Conservation (phyloP, 1,140 invertebrate genomes). For the Laupala kohalensis region DNA sequence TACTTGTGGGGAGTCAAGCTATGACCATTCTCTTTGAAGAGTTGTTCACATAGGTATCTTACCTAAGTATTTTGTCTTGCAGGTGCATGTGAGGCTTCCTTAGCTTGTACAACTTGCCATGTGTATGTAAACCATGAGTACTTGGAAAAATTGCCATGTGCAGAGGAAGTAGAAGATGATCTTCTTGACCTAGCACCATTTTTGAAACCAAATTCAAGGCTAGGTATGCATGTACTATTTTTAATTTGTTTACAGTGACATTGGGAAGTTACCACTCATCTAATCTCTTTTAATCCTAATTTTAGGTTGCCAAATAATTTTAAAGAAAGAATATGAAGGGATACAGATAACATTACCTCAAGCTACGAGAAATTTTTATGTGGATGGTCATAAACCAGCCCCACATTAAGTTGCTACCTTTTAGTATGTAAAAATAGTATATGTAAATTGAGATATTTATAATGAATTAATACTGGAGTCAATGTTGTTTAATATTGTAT, state of each 20-base stretch:
- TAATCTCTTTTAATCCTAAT: too few species aligned
- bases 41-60: not conserved
- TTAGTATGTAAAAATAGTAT: not conserved
- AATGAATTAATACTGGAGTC: too few species aligned
- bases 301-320: constrained; percentile 85
- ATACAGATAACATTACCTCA: constrained; percentile 73
- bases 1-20: too few species aligned
- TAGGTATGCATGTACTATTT: constrained; percentile 40
- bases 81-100: constrained; percentile 92
- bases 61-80: constrained; percentile 16
- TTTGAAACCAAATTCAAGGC: constrained; percentile 86
- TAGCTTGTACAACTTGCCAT: constrained; percentile 97
- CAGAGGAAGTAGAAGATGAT: constrained; percentile 91
- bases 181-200: constrained; percentile 93
- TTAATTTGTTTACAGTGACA: too few species aligned
- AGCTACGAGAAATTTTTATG: constrained; percentile 95
- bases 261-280: too few species aligned
- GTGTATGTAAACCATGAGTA: constrained; percentile 79
- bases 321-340: constrained; percentile 86
- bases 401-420: constrained; percentile 52
- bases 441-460: not conserved
- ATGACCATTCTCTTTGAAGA: too few species aligned
- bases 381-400: constrained; percentile 89
- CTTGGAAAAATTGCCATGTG: constrained; percentile 56
- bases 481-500: not conserved